Base-by-base conservation (phyloP, 1,140 invertebrate genomes). In the Drosophila pachea region DNA sequence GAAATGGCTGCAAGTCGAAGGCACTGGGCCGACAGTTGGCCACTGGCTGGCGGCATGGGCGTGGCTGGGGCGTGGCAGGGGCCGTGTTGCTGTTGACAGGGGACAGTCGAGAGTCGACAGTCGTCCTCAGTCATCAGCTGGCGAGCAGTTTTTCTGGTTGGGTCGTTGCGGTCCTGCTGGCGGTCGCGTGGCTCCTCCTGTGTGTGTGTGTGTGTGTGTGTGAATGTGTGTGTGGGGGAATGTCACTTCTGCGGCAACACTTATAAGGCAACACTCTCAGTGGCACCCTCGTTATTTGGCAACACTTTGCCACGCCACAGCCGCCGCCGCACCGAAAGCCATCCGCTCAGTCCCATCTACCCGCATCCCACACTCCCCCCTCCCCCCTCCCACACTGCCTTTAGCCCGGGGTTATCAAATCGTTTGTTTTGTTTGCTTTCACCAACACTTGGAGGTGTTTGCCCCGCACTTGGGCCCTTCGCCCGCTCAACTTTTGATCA, bases 401-500 rank as follows among this genome's bases (percentile, higher is more conserved):
- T 6, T 43, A 7, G 43, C 42, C 62, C 11, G 35, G 53, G 62
- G 62, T 16, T 50, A 38, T 65, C 35, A 58, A 58, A 58, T 58
- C 53, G 45, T 36, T 47, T 38, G 33, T 36, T 49, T 63, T 73
- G 73, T 75, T 70, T 76, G 72, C 47, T 67, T 38, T 12, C 40
- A 43, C 32, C 56, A 61, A 72, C 64, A 68, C 68, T 72, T 72
- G 32, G 56, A 72, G 68, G 68, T 78, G 60, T 49, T 38, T 47
- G 63, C 38, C 52, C 54, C 58, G 69, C 69, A 56, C 54, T 78
- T 78, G 69, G 22, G 33, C 32, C 60, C 12, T 70, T 73, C 76
- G 66, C 56, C 69, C 74, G 65, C 73, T 73, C 68, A 81, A 81
- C 78, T 81, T 81, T 82, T 70, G 78, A 81, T 82, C 78, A 70